Base-by-base conservation (phyloP, 2,888 invertebrate species). In the Chymomyza procnemis region DNA sequence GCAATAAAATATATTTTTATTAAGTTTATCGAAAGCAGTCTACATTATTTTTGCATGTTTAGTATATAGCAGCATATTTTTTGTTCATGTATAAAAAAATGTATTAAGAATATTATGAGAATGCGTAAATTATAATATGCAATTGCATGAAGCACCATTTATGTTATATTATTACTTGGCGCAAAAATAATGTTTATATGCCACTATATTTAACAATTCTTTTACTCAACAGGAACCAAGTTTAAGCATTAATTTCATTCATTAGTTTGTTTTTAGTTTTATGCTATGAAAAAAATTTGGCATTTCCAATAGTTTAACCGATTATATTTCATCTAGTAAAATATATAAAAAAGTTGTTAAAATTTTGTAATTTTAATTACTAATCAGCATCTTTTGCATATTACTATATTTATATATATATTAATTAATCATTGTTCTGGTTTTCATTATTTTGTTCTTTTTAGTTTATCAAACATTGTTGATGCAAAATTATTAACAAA, bases 401-500 rank as follows among this genome's bases (percentile, higher is more conserved):
- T 58, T 48, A 52, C 48, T 67, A 60, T 60, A 19, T 66, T 12
- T 52, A 54, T n/a, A 26, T 64, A 67, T 61, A 52, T 55, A 69
- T 67, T 54, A 61, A 22, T 52, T 61, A 54, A 14, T 52, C 14
- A 54, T 19, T 59, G 18, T 46, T 19, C 14, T 54, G 9, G 18
- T 64, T 64, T 55, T 66, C 60, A 61, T 66, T 75, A 16, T 55
- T 67, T 55, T 58, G 16, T 56, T 61, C 21, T 9, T 41, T 14
- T 67, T 61, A 50, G 19, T 66, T 71, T 41, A 12, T 41, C 34
- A 41, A 41, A 41, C 67, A 72, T 80, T 75, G 71, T 70, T 72
- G 69, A 78, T 71, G 78, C 85, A 82, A 74, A 81, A 76, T 68
- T 73, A 78, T 82, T 80, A 82, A 82, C 86, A 82, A 82, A 82